These are phyloP conservation scores for Montipora cactus DNA, from an alignment of 64 coral and sea anemone species.

Conservation along the genomic window DNA sequence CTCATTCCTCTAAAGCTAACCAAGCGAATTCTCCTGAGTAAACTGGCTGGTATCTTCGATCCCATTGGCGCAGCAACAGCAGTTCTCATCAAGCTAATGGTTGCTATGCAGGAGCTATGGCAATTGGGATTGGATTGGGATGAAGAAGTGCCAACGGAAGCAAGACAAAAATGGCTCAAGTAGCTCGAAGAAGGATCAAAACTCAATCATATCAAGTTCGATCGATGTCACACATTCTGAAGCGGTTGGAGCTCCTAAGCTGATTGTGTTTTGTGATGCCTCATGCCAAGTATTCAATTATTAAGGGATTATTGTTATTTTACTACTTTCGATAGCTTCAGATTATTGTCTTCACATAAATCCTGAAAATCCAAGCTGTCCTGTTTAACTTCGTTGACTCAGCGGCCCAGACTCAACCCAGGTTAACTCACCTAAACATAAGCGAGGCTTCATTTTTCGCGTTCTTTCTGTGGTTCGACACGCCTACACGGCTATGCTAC, in stretches of 20 bases:
- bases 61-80: conserved; percentile 46
- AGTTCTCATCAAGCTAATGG: conserved; percentile 33
- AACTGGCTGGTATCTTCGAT: conserved; percentile 54
- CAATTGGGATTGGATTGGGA: conserved; percentile 52
- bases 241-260: too few species aligned
- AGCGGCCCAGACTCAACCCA: too few species aligned
- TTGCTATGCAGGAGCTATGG: conserved; percentile 50
- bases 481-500: too few species aligned
- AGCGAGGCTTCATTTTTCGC: too few species aligned
- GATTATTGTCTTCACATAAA: too few species aligned
- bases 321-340: too few species aligned
- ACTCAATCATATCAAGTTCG: conserved; percentile 3
- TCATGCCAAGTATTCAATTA: not conserved
- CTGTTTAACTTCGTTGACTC: too few species aligned
- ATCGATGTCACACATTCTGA: too few species aligned
- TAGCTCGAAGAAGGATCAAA: conserved; percentile 14
- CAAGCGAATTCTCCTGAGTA: conserved; percentile 33
- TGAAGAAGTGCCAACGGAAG: conserved; percentile 42
- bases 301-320: too few species aligned
- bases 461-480: too few species aligned
- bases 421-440: too few species aligned
- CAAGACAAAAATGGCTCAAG: conserved; percentile 19
- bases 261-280: conserved; percentile 43
- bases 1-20: conserved; percentile 7
- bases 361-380: too few species aligned